phyloP scores from a whole-genome alignment of 2,113 vertebrate genomes.

The Laterallus jamaicensis region DNA sequence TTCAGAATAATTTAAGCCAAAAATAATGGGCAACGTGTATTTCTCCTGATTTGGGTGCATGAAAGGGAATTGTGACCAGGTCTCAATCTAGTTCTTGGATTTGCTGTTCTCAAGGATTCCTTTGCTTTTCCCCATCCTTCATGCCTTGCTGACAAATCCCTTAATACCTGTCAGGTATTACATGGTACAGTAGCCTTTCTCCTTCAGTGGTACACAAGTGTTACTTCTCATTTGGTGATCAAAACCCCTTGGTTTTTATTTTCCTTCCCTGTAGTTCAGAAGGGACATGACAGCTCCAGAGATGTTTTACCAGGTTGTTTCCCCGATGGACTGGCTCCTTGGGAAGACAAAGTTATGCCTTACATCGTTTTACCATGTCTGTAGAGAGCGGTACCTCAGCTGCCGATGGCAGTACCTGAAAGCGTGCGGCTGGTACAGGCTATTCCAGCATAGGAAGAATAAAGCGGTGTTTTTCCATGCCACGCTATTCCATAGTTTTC shows the following conservation, averaged over 20 bases:
- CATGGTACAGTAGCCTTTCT: not conserved
- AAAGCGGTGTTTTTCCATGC: not conserved
- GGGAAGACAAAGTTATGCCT: not conserved
- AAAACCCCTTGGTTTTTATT: not conserved
- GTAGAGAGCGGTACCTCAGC: not conserved
- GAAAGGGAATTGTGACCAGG: conserved; percentile 7
- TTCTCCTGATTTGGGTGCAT: not conserved
- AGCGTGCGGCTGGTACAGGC: not conserved
- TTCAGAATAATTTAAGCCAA: conserved; percentile 51
- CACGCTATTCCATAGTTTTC: not conserved
- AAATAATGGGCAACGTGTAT: conserved; percentile 30
- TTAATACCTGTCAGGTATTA: not conserved
- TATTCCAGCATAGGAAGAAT: not conserved
- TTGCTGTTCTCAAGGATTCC: not conserved
- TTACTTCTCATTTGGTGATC: not conserved
- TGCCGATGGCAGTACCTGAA: not conserved
- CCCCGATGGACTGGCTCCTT: not conserved
- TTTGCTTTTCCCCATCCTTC: not conserved
- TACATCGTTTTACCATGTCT: not conserved
- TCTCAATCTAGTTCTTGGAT: not conserved
- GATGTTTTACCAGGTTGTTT: not conserved
- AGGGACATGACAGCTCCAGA: not conserved
- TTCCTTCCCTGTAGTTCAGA: not conserved
- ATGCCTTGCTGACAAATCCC: conserved; percentile 11
- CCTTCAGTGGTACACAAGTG: not conserved